These are phyloP conservation scores for Bubalus kerabau DNA, from an alignment of 2,113 vertebrate species.

Conservation along the genomic window DNA sequence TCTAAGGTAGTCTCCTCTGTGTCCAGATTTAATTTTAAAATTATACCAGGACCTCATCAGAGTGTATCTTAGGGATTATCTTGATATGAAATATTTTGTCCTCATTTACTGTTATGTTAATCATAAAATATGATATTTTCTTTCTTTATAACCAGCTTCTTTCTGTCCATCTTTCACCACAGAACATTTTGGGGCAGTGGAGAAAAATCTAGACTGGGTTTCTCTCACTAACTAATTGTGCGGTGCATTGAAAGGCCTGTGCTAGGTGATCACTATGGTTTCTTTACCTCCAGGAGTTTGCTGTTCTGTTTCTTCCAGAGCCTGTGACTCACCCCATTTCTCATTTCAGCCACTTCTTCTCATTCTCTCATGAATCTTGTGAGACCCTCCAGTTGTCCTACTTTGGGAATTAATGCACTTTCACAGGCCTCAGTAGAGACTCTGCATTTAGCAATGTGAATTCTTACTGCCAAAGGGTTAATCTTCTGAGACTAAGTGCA, in stretches of 20 bases:
- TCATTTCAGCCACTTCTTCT: background rate
- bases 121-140: background rate
- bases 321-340: background rate
- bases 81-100: background rate
- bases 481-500: conserved; percentile 68
- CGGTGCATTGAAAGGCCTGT: background rate
- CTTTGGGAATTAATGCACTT: conserved; percentile 27
- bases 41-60: background rate
- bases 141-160: background rate
- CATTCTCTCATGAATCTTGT: conserved; percentile 24
- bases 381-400: background rate
- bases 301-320: background rate
- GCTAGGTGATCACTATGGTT: background rate
- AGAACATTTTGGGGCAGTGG: background rate
- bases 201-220: background rate
- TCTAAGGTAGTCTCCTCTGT: background rate
- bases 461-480: conserved; percentile 64
- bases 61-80: background rate
- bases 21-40: background rate
- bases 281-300: background rate
- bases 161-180: background rate
- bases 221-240: background rate
- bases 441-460: conserved; percentile 50
- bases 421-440: background rate
- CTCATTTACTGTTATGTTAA: background rate